phyloP scores from a whole-genome alignment of 2,888 invertebrate genomes.

The Tribolium freemani region DNA sequence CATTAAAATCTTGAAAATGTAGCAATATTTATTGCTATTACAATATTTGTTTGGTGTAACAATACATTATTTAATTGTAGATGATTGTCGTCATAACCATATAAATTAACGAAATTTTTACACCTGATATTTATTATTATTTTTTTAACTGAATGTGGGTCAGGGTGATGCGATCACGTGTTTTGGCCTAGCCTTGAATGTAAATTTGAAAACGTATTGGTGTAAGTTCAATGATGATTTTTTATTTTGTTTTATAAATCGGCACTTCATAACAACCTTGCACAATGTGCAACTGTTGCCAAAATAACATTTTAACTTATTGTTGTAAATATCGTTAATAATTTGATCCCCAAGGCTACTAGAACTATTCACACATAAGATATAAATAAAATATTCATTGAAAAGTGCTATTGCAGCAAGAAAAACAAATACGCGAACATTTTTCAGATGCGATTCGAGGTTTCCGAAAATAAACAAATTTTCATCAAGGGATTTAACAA shows the following conservation, averaged over 20 bases:
- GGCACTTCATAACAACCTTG: conserved; percentile 31
- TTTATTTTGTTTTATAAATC: conserved; percentile 29
- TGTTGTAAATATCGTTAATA: conserved; percentile 25
- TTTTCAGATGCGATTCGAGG: not conserved
- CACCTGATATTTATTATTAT: conserved; percentile 36
- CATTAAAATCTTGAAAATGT: too few relatives aligned
- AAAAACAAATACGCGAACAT: conserved; percentile 4
- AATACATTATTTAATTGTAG: not conserved
- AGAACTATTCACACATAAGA: conserved; percentile 4
- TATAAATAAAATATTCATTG: conserved; percentile 26
- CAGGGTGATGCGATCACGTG: conserved; percentile 64
- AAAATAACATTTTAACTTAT: conserved; percentile 29
- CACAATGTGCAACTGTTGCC: conserved; percentile 24
- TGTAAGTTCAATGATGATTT: conserved; percentile 24
- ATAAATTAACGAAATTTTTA: not conserved
- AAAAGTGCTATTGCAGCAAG: conserved; percentile 1
- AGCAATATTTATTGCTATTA: too few relatives aligned
- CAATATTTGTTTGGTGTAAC: not conserved
- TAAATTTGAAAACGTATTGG: conserved; percentile 42
- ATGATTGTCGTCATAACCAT: not conserved
- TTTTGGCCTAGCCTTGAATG: conserved; percentile 57
- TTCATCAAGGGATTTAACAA: too few relatives aligned
- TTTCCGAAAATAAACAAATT: not conserved
- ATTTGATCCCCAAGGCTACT: conserved; percentile 16
- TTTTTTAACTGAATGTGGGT: conserved; percentile 63